phyloP scores from a whole-genome alignment of 1,140 invertebrate species.

The Pseudachorutes palmiensis region DNA sequence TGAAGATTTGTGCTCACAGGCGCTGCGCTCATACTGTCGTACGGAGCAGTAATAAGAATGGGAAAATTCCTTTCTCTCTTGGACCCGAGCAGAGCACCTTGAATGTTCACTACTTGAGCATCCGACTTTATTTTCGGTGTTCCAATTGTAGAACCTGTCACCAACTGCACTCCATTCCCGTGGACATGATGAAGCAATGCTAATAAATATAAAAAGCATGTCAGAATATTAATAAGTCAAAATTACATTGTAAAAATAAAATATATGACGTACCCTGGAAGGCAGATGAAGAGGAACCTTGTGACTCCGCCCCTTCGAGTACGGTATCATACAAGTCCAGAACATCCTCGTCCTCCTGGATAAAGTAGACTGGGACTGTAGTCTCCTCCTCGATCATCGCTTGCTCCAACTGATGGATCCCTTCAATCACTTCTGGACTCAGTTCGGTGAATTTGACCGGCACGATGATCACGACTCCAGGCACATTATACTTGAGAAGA shows the following conservation, averaged over 20 bases:
- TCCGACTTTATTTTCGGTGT: slow-evolving; percentile 63
- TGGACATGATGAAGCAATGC: slow-evolving; percentile 74
- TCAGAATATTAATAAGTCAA: slow-evolving; percentile 7
- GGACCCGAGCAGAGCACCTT: slow-evolving; percentile 72
- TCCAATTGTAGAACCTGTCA: slow-evolving; percentile 54
- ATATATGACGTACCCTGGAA: slow-evolving; percentile 47
- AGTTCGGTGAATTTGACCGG: slow-evolving; percentile 43
- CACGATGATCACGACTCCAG: slow-evolving; percentile 35
- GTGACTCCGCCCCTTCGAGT: slow-evolving; percentile 46
- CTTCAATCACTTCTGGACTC: slow-evolving; percentile 40
- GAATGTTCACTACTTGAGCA: slow-evolving; percentile 66
- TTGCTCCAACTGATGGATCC: slow-evolving; percentile 71
- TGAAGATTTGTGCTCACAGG: slow-evolving; percentile 59
- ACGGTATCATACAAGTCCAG: slow-evolving; percentile 61
- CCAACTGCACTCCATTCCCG: slow-evolving; percentile 86
- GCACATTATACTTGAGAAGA: slow-evolving; percentile 29
- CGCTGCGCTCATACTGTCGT: slow-evolving; percentile 78
- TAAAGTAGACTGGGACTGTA: slow-evolving; percentile 82
- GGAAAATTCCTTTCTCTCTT: slow-evolving; percentile 70
- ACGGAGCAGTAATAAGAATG: slow-evolving; percentile 84
- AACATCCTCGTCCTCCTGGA: slow-evolving; percentile 61
- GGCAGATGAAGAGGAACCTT: slow-evolving; percentile 43
- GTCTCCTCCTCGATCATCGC: slow-evolving; percentile 71
- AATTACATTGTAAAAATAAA: neutral
- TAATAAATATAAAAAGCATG: slow-evolving; percentile 40